Evolutionary conservation across 2,888 invertebrate genomes (phyloP), one percentile per base, ranked within the genome.

Genomic region (Callyntrura sp.): DNA sequence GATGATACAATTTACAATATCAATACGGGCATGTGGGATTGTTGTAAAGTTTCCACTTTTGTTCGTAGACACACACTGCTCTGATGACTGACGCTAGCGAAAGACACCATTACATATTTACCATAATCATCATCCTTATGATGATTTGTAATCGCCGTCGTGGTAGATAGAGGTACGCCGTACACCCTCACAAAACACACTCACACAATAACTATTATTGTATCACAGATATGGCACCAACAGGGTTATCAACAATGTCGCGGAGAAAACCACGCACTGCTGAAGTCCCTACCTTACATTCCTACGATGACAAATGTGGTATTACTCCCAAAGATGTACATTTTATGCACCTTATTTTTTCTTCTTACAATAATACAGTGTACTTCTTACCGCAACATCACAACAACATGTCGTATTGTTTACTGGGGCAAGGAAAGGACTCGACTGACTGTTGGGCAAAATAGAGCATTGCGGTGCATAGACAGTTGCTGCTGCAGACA

Each of bases 141-240:
- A 35, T 35, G 35, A 35, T 35, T 4, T 35, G 35, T 35, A 35
- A 35, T 35, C 35, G 35, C 35, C 35, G 35, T 35, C 3, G 35
- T 35, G 35, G 51, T n/a, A n/a, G n/a, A n/a, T n/a, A n/a, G n/a
- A n/a, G n/a, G n/a, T 51, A 68, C 60, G 45, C 25, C 76, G 28
- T 25, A 23, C 78, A 48, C 73, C 78, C 62, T 62, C 28, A 81
- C 89, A 68, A 86, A 86, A 65, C 76, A 83, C 60, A 78, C 86
- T 86, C 86, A 70, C 90, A 86, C 51, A 45, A 45, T 17, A 1
- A 60, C 2, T 9, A 60, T 17, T 81, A 78, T 86, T 86, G 76
- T 86, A 90, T 90, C 86, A 90, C 90, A 90, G 90, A 82, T 90
- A 90, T 90, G 86, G 90, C 86, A 90, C 90, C 90, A 85, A 11